A percentile compares a stretch with the other conserved stretches of the same genome.
Evolutionary conservation across 35 echinoderm and acorn worm genomes (phyloP).

Genomic region (Heliocidaris erythrogramma): DNA sequence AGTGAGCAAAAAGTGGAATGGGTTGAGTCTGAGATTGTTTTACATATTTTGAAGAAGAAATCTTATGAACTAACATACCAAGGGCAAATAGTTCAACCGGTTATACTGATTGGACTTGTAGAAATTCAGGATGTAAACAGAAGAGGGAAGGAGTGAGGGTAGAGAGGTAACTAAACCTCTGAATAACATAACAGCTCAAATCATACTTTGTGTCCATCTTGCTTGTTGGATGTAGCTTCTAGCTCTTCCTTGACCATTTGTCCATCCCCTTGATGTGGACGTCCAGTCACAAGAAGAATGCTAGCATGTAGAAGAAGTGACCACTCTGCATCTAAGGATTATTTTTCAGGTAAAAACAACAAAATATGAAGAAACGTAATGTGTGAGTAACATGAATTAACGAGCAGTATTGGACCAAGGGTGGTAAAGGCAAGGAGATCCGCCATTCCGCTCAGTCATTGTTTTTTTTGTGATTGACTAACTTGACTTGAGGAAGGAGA

Average conservation of each 20-base stretch:
- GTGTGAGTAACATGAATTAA: neutral
- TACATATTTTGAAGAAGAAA: too few relatives aligned
- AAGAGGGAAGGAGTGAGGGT: too few relatives aligned
- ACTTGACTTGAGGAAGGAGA: neutral
- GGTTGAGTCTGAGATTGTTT: too few relatives aligned
- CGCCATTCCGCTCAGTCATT: neutral
- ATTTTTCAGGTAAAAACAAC: neutral
- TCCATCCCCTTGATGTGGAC: slow-evolving; percentile 11
- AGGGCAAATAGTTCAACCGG: too few relatives aligned
- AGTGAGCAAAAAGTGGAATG: too few relatives aligned
- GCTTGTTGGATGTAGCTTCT: neutral
- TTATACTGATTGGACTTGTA: too few relatives aligned
- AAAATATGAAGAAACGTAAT: neutral
- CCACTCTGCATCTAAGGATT: neutral
- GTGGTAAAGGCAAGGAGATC: neutral
- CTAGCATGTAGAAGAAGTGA: slow-evolving; percentile 44
- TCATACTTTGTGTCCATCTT: neutral
- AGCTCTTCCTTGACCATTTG: neutral
- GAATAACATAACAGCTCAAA: neutral
- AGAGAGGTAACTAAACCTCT: too few relatives aligned
- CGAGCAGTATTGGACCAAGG: neutral
- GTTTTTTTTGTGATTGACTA: neutral
- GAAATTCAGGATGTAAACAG: too few relatives aligned
- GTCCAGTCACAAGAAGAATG: slow-evolving; percentile 22
- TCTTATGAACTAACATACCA: too few relatives aligned